phyloP scores from a whole-genome alignment of 2,113 vertebrate genomes.

The Istiophorus platypterus region DNA sequence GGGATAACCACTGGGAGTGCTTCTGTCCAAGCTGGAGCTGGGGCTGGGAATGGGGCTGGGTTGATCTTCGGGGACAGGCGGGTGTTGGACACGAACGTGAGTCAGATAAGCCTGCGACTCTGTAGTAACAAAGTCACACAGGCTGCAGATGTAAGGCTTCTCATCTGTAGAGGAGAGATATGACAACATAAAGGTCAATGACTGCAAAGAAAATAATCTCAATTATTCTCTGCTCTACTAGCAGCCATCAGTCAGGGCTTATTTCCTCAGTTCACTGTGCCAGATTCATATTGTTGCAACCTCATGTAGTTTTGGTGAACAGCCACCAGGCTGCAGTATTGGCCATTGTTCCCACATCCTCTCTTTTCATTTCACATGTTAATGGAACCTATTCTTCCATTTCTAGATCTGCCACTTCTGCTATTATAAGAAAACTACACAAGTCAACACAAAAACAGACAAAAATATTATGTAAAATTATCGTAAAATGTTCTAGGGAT shows the following conservation, averaged over 20 bases:
- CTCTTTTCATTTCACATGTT: neutral
- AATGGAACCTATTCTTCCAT: neutral
- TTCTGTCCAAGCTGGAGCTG: conserved; percentile 57
- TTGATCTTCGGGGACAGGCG: conserved; percentile 49
- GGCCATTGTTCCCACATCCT: neutral
- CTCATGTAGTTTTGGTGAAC: conserved; percentile 21
- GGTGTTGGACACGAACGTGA: conserved; percentile 74
- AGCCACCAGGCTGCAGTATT: conserved; percentile 67
- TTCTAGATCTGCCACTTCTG: no score
- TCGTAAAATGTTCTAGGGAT: neutral
- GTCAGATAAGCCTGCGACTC: conserved; percentile 70
- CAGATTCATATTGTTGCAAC: neutral
- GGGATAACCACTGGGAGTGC: conserved; percentile 64
- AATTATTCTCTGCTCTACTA: neutral
- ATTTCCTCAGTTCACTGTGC: conserved; percentile 19
- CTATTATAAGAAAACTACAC: neutral
- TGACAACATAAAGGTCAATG: conserved; percentile 49
- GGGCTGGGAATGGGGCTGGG: conserved; percentile 60
- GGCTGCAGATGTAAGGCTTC: conserved; percentile 84
- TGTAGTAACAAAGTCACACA: conserved; percentile 83
- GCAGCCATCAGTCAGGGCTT: conserved; percentile 13
- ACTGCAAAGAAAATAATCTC: neutral
- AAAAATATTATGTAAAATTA: neutral
- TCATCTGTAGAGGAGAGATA: conserved; percentile 81
- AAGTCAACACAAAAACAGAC: neutral